phyloP scores from a whole-genome alignment of 2,113 vertebrate species.

The Chaetops frenatus region DNA sequence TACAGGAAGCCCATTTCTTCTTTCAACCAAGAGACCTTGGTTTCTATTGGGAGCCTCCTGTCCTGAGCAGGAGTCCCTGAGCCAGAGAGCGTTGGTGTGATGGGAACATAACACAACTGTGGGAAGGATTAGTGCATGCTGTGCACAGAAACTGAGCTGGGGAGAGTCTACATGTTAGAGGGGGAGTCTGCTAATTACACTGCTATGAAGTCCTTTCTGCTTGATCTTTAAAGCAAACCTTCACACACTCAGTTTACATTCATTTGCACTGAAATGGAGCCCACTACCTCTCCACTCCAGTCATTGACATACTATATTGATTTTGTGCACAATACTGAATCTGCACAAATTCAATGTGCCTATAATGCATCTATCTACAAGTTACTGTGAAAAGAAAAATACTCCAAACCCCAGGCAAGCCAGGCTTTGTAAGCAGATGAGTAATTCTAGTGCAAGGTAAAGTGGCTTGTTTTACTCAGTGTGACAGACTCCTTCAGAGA shows the following conservation, averaged over 20 bases:
- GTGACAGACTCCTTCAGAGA: background rate
- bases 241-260: background rate
- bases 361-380: background rate
- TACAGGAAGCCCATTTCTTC: background rate
- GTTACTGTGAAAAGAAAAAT: slow-evolving; percentile 11
- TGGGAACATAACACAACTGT: background rate
- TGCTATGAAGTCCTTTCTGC: background rate
- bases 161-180: background rate
- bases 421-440: background rate
- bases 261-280: slow-evolving; percentile 42
- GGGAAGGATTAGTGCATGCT: background rate
- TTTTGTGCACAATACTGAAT: background rate
- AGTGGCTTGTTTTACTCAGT: background rate
- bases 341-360: background rate
- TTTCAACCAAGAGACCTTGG: background rate
- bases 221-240: background rate
- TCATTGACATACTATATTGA: background rate
- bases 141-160: background rate
- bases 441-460: background rate
- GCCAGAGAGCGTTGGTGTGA: background rate
- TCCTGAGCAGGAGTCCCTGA: background rate
- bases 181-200: background rate
- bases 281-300: slow-evolving; percentile 5
- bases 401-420: background rate
- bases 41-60: background rate